These are phyloP conservation scores for Leucoma salicis DNA, from an alignment of 2,888 invertebrate genomes.

Conservation along the genomic window DNA sequence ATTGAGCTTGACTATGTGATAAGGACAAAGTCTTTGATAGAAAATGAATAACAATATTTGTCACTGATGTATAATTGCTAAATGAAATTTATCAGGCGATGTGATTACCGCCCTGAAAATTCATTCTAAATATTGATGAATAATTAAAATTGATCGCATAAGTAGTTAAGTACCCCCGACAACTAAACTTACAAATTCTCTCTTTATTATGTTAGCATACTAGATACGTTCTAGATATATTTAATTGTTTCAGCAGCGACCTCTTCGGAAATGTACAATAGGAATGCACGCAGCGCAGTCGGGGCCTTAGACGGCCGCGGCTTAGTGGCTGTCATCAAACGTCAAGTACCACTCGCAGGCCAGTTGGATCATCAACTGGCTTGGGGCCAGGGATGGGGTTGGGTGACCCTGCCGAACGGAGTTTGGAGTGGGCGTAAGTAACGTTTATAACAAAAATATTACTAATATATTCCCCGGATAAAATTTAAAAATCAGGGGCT, in stretches of 20 bases:
- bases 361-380: constrained; percentile 81
- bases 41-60: background rate
- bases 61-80: background rate
- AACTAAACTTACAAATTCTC: too few relatives aligned
- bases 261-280: constrained; percentile 64
- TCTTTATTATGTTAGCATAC: too few relatives aligned
- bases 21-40: background rate
- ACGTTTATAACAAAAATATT: too few relatives aligned
- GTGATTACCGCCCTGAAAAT: too few relatives aligned
- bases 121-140: too few relatives aligned
- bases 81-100: background rate
- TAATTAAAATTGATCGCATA: too few relatives aligned
- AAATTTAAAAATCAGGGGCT: too few relatives aligned
- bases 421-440: constrained; percentile 85
- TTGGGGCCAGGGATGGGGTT: constrained; percentile 90
- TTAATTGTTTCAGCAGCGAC: constrained; percentile 66
- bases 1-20: background rate
- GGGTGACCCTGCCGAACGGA: constrained; percentile 86
- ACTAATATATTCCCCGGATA: too few relatives aligned
- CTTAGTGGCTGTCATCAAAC: constrained; percentile 74
- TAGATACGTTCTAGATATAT: too few relatives aligned
- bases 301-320: constrained; percentile 73
- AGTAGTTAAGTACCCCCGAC: too few relatives aligned
- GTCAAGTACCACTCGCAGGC: constrained; percentile 75
- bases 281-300: constrained; percentile 52